Base-by-base conservation (phyloP, 2,797 vertebrate species). In the Esox masquinongy region DNA sequence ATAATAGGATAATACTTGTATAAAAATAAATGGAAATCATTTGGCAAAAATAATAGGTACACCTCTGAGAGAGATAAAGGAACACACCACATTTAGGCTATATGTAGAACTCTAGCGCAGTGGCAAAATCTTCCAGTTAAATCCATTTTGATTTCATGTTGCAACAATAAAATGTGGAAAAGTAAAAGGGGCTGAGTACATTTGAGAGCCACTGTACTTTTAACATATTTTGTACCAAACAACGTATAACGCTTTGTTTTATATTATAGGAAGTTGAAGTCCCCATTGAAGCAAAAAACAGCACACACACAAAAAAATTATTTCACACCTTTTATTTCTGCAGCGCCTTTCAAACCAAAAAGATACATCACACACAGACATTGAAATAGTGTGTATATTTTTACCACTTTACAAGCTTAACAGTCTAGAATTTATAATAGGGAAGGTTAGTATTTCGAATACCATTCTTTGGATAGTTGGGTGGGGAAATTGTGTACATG, bases 401-500 rank as follows among this genome's bases (percentile, higher is more conserved):
- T 1, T n/a, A 5, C 2, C 31, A 15, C 19, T 67, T 36, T 17
- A 67, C 64, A 75, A 68, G 36, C 70, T 74, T 71, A 82, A 85
- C 73, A 80, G 75, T 80, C 61, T 76, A 77, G 24, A 77, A 80
- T 80, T 84, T 82, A 88, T 79, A 79, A 82, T 67, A 68, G 82
- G 85, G 82, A 88, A 84, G 74, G 81, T 84, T 75, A 82, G 85
- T 84, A 84, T 73, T 86, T 49, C 14, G 81, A 79, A 83, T 53
- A 73, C 76, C 78, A 31, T 74, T 92, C 89, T 93, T 93, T 92
- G 91, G 91, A 90, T 90, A 89, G 88, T 82, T 88, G 68, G 83
- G 73, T 84, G 78, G 74, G 85, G 67, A 84, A 80, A 76, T 87
- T 68, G 79, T 87, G 81, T 89, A 83, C 81, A 87, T 84, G 85